Conservation (phyloP, 2,888 invertebrate genomes). For the Steinernema hermaphroditum region DNA sequence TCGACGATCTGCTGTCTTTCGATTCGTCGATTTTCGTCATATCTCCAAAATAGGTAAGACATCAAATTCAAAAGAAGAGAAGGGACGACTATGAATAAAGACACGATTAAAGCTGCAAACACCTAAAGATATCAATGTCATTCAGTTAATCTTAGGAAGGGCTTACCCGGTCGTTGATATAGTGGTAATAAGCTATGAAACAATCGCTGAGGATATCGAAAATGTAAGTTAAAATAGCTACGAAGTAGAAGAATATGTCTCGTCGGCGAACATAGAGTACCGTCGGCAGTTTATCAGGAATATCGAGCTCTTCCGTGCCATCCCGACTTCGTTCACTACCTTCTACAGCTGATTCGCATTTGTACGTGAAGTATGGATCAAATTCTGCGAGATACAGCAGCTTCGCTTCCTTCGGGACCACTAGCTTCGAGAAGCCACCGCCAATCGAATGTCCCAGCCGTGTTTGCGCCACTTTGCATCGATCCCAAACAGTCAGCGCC, state of each 20-base stretch:
- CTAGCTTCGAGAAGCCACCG: not conserved
- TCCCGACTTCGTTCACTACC: not conserved
- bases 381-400: not conserved
- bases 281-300: conserved; percentile 51
- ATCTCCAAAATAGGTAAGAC: conserved; percentile 45
- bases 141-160: not conserved
- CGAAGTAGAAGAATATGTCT: conserved; percentile 53
- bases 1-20: conserved; percentile 9
- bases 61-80: conserved; percentile 51
- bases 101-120: conserved; percentile 36
- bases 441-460: not conserved
- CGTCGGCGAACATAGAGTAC: conserved; percentile 45
- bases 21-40: conserved; percentile 38
- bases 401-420: not conserved
- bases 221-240: conserved; percentile 53
- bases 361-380: not conserved
- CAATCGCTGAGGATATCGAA: conserved; percentile 50
- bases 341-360: not conserved
- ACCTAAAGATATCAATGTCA: conserved; percentile 38
- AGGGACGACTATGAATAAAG: conserved; percentile 44
- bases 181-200: conserved; percentile 44
- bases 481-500: not conserved
- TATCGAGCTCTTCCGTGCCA: conserved; percentile 18
- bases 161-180: conserved; percentile 44
- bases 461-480: conserved; percentile 10